Conservation (phyloP, 2,113 vertebrate species). For the Salvelinus fontinalis region DNA sequence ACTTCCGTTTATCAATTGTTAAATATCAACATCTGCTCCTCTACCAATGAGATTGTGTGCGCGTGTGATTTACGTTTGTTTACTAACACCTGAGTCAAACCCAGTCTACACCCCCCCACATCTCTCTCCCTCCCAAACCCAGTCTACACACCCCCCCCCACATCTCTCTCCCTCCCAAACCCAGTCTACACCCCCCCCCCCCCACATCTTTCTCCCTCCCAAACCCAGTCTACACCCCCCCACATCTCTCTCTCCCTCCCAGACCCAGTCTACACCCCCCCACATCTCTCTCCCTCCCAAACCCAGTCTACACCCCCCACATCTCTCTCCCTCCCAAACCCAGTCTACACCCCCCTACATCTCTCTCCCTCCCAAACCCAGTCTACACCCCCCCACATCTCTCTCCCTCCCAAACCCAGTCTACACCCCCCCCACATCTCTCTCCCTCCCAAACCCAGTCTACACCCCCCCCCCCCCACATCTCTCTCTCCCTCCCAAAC, state of each 20-base stretch:
- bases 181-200: not conserved
- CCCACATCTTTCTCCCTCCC: not conserved
- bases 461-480: not conserved
- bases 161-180: not conserved
- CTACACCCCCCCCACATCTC: not conserved
- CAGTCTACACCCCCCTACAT: not conserved
- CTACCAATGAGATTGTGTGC: not conserved
- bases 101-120: not conserved
- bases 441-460: not conserved
- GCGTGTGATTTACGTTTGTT: not conserved
- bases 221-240: not conserved
- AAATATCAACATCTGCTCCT: conserved; percentile 5
- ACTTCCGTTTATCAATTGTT: not conserved
- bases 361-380: not conserved
- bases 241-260: not conserved
- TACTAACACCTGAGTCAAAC: not conserved
- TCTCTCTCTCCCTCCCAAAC: not conserved
- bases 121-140: not conserved
- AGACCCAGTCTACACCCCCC: not conserved
- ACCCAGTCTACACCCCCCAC: not conserved
- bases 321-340: not conserved
- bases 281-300: not conserved
- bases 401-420: not conserved
- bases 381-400: not conserved
- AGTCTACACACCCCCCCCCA: not conserved